Base-by-base conservation (phyloP, 2,888 invertebrate species). In the Apamea monoglypha region DNA sequence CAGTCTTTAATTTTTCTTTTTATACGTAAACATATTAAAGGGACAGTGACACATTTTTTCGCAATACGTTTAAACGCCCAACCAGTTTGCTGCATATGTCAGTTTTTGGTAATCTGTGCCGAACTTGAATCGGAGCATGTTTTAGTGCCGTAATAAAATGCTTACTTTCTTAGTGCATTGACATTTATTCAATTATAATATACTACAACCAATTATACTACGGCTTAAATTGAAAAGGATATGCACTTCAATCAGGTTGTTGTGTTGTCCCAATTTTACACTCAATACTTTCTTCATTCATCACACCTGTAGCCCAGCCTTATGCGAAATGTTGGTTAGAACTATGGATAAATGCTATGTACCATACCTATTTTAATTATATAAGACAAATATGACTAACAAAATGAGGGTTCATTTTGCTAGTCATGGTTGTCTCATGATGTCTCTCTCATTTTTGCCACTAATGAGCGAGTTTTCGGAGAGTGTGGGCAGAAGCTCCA, bases 1-100 rank as follows among this genome's bases (percentile, higher is more conserved):
- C 6, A 40, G n/a, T 68, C 0, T 12, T 64, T 66, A 53, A 1
- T 76, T 78, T 73, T 72, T 61, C 82, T 78, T 88, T 88, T 81
- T 88, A 88, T 88, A 88, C 67, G 5, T 21, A 16, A 50, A 32
- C 63, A 63, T 40, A 64, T 76, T 74, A 69, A 79, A 81, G 61
- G 81, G 76, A 67, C 72, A 32, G 25, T 59, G 40, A 40, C 14
- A 68, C 0, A 18, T 16, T 59, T 78, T 76, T 72, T 79, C 18
- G 32, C 50, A 74, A 76, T 69, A 36, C 12, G 2, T 47, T 50
- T 47, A 25, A 66, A 25, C 2, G 8, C 32, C 12, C 1, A 75
- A 80, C 86, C 79, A 50, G 88, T 88, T 83, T 32, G 12, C 47
- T 14, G 32, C 8, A 44, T 61, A 36, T 63, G 50, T 50, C 71